Evolutionary conservation across 2,888 invertebrate species (phyloP).

Genomic region (Pardosa pseudoannulata): DNA sequence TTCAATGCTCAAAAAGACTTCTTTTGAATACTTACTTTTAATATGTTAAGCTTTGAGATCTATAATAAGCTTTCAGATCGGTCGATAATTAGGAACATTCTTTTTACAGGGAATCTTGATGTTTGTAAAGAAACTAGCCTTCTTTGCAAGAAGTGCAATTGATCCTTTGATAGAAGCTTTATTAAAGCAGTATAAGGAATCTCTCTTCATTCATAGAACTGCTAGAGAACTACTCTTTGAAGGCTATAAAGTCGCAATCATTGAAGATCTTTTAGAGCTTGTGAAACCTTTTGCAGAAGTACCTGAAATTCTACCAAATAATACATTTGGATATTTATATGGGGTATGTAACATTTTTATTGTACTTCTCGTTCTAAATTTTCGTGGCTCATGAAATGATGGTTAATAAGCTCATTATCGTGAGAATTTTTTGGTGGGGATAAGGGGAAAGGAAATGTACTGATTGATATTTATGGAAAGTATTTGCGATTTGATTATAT

Average conservation of each 20-base stretch:
- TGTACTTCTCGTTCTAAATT: too few relatives aligned
- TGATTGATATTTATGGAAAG: too few relatives aligned
- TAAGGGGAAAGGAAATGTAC: too few relatives aligned
- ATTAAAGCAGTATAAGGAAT: constrained; percentile 40
- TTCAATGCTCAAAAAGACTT: neutral
- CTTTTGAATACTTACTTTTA: too few relatives aligned
- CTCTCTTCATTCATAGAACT: constrained; percentile 28
- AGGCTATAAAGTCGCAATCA: constrained; percentile 55
- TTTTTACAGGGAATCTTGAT: constrained; percentile 62
- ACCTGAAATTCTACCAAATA: constrained; percentile 71
- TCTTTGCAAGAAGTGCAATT: constrained; percentile 16
- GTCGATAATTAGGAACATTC: too few relatives aligned
- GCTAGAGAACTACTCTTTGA: constrained; percentile 55
- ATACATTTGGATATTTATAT: constrained; percentile 72
- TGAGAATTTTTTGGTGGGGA: too few relatives aligned
- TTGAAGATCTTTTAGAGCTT: constrained; percentile 55
- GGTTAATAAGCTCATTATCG: too few relatives aligned
- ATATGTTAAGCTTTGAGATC: too few relatives aligned
- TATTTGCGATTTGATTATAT: too few relatives aligned
- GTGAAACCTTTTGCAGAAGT: constrained; percentile 54
- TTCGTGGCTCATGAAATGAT: too few relatives aligned
- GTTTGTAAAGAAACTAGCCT: constrained; percentile 43
- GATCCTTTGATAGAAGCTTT: constrained; percentile 35
- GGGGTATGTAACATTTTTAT: constrained; percentile 62
- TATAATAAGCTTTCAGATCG: too few relatives aligned